Base-by-base conservation (phyloP, 2,113 vertebrate genomes). In the Paracanthobrama guichenoti region DNA sequence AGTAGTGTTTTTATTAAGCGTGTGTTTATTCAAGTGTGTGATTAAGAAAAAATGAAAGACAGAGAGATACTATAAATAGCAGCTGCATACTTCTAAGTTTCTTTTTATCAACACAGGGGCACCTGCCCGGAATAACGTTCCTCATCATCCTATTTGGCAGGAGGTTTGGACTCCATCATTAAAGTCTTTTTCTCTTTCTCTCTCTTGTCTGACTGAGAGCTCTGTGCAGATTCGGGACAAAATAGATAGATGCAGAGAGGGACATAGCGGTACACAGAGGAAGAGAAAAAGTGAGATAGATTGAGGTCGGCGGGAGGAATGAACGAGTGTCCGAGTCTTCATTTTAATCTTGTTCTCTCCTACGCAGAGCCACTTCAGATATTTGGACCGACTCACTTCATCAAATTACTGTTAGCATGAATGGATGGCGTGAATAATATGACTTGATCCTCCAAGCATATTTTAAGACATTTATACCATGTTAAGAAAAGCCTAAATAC, bases 121-220 rank as follows among this genome's bases (percentile, higher is more conserved):
- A 78, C 87, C 66, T 92, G 90, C 90, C 88, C 67, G 81, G 88
- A 90, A 90, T 90, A 92, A 91, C 84, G 86, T 90, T 92, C 88
- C 88, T 89, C 90, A 91, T 91, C 89, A 91, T 90, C 86, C 86
- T 89, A 91, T 90, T 90, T 93, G 93, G 92, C 92, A 92, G 85
- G 87, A 91, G 89, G 64, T 87, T 82, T 82, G 73, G 83, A 81
- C 80, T 81, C 86, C 88, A 82, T 85, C 66, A 60, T 64, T 79
- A 72, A 20, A 53, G 28, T 39, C 64, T 64, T 87, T 86, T 77
- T 31, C 35, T 35, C 20, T 62, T 66, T 81, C 59, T 83, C 78
- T 87, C 87, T 87, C 85, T 69, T 20, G 24, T 50, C 10, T 83
- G 85, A 73, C 72, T 88, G 83, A 76, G 12, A 72, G 60, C 67